Conservation (phyloP, 2,797 vertebrate genomes). For the Botia almorhae region DNA sequence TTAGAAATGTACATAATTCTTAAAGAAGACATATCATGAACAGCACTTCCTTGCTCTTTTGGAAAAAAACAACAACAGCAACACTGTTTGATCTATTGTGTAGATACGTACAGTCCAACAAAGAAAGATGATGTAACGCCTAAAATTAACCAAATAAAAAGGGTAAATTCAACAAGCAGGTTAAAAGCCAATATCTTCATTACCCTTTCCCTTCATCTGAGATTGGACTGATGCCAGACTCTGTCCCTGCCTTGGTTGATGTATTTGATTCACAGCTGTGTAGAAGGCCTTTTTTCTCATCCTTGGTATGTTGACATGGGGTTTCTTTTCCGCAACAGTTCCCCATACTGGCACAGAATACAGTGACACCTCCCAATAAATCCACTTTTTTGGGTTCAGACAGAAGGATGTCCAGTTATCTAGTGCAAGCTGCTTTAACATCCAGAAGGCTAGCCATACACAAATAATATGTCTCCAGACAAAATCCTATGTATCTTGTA, state of each 20-base stretch:
- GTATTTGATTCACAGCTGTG: slow-evolving; percentile 58
- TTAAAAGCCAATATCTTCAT: slow-evolving; percentile 28
- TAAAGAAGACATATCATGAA: background rate
- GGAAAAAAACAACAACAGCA: too few species aligned
- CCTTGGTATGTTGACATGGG: slow-evolving; percentile 69
- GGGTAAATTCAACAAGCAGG: background rate
- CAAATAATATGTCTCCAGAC: slow-evolving; percentile 22
- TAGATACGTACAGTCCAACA: background rate
- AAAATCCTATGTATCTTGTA: slow-evolving; percentile 6
- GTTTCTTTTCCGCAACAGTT: slow-evolving; percentile 68
- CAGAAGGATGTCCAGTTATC: slow-evolving; percentile 14
- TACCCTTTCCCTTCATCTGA: slow-evolving; percentile 63
- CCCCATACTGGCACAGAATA: slow-evolving; percentile 70
- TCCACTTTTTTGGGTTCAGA: slow-evolving; percentile 17
- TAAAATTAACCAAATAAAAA: background rate
- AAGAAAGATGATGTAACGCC: background rate
- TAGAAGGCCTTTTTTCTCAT: slow-evolving; percentile 75
- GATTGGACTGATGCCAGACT: slow-evolving; percentile 46
- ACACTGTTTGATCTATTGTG: too few species aligned
- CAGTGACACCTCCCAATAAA: slow-evolving; percentile 10
- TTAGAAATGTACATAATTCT: slow-evolving; percentile 8
- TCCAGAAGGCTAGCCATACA: slow-evolving; percentile 12
- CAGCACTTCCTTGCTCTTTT: too few species aligned
- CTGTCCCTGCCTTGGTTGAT: slow-evolving; percentile 43
- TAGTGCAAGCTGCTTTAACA: slow-evolving; percentile 2